These are phyloP conservation scores for Melipona bicolor DNA, from an alignment of 2,888 invertebrate species.

Conservation along the genomic window DNA sequence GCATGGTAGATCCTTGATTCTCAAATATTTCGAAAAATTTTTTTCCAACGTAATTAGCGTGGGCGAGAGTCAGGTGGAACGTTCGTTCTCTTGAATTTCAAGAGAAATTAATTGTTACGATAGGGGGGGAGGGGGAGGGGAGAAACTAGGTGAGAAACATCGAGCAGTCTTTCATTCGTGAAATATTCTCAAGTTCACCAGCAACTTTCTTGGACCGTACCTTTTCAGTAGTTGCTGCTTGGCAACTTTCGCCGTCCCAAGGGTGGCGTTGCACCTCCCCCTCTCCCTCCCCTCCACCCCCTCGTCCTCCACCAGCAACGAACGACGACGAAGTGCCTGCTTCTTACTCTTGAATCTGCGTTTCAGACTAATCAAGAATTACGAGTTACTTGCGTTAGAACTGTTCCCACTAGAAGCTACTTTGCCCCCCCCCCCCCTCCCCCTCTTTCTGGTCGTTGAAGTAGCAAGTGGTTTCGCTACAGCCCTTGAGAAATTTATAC, in stretches of 20 bases:
- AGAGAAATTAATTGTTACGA: background rate
- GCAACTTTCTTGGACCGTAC: background rate
- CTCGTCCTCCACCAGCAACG: background rate
- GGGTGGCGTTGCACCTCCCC: background rate
- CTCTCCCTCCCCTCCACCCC: background rate
- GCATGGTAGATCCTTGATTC: background rate
- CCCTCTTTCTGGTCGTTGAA: background rate
- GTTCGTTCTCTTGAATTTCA: background rate
- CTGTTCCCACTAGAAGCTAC: background rate
- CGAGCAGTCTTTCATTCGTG: slow-evolving; percentile 2
- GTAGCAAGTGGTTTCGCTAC: background rate
- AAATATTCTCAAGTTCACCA: background rate
- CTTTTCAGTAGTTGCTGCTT: slow-evolving; percentile 7
- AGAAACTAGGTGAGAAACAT: slow-evolving; percentile 1
- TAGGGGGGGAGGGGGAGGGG: no score
- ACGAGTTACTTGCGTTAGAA: background rate
- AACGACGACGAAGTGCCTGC: background rate
- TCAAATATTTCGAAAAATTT: background rate
- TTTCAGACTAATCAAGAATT: slow-evolving; percentile 13
- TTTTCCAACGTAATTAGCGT: background rate
- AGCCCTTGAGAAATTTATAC: background rate
- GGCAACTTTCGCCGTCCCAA: slow-evolving; percentile 12
- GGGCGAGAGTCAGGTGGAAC: background rate
- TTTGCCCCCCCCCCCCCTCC: no score
- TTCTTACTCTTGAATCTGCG: background rate